phyloP scores from a whole-genome alignment of 2,113 vertebrate species.

The Prunella fulvescens region DNA sequence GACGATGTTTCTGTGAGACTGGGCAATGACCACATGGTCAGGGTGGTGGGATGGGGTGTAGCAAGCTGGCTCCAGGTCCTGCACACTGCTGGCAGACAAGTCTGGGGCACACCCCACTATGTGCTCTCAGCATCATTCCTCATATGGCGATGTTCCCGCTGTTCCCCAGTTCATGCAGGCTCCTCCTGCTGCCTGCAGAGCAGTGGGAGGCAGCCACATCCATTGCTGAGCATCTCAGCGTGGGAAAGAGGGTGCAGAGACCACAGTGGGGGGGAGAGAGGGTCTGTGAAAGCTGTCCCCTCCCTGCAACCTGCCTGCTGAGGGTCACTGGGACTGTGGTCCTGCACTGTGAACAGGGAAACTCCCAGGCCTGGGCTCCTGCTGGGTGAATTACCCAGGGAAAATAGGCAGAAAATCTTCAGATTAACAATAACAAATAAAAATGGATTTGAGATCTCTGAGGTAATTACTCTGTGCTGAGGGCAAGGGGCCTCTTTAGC shows the following conservation, averaged over 20 bases:
- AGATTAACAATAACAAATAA: constrained; percentile 69
- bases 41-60: background rate
- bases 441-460: constrained; percentile 58
- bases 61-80: background rate
- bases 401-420: constrained; percentile 70
- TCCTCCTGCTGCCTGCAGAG: background rate
- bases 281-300: background rate
- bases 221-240: background rate
- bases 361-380: background rate
- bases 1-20: accelerated
- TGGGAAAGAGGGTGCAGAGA: constrained; percentile 35
- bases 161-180: background rate
- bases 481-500: constrained; percentile 60
- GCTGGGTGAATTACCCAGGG: constrained; percentile 58
- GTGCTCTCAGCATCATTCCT: accelerated
- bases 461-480: constrained; percentile 59
- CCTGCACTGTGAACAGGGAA: background rate
- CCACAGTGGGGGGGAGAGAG: background rate
- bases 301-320: background rate
- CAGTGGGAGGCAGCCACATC: background rate
- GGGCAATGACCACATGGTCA: background rate
- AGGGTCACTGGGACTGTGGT: background rate
- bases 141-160: accelerated
- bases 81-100: accelerated
- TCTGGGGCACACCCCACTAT: accelerated